Conservation (phyloP, 2,888 invertebrate species). For the Tenthredo scrophulariae region DNA sequence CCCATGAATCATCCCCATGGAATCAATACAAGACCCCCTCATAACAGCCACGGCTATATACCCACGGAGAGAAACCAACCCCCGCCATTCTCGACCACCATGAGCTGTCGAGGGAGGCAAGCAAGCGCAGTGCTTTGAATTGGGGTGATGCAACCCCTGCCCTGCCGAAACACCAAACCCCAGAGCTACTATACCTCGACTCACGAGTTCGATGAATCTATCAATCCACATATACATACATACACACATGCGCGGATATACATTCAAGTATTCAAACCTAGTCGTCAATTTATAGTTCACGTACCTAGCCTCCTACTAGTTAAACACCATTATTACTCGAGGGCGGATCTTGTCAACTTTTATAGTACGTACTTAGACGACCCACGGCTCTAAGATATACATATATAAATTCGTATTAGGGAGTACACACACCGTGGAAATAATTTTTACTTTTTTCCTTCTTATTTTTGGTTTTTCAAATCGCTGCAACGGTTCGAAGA, state of each 20-base stretch:
- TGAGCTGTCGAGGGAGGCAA: slow-evolving; percentile 59
- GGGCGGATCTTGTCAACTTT: slow-evolving; percentile 7
- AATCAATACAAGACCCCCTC: slow-evolving; percentile 72
- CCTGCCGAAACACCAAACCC: neutral
- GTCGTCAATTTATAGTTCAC: neutral
- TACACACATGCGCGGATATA: neutral
- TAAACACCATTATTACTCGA: neutral
- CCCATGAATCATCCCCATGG: slow-evolving; percentile 76
- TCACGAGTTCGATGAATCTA: neutral
- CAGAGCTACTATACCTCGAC: neutral
- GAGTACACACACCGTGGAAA: neutral
- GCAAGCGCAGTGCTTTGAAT: slow-evolving; percentile 46
- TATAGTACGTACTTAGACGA: neutral
- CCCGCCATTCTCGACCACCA: slow-evolving; percentile 63
- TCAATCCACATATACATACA: neutral
- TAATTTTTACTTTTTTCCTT: neutral
- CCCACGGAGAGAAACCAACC: slow-evolving; percentile 57
- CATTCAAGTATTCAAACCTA: neutral
- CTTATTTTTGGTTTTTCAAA: neutral
- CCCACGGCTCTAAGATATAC: neutral
- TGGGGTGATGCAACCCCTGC: slow-evolving; percentile 49
- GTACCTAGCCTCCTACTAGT: neutral
- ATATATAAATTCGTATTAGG: neutral
- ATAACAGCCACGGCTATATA: slow-evolving; percentile 9
- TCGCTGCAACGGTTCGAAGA: neutral